A percentile compares a stretch with the other conserved stretches of the same genome.
phyloP scores from a whole-genome alignment of 1,140 invertebrate genomes.

The Aleiodes sp. region DNA sequence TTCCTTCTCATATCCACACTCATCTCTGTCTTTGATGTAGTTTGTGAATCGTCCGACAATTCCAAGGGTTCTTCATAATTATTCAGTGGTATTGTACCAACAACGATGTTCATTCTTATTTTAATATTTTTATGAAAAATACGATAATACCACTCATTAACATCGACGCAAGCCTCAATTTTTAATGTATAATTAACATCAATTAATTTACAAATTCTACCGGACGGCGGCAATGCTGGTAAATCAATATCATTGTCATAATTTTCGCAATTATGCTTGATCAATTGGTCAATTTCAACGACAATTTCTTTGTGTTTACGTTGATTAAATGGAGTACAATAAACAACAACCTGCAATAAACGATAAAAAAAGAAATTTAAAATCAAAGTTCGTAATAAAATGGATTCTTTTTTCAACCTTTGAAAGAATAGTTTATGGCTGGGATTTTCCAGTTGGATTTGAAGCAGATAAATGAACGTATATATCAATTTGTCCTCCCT shows the following conservation, averaged over 20 bases:
- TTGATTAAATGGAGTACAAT: slow-evolving; percentile 47
- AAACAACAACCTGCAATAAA: slow-evolving; percentile 46
- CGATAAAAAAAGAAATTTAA: neutral
- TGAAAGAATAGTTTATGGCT: too few relatives aligned
- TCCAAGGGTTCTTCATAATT: slow-evolving; percentile 49
- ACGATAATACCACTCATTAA: slow-evolving; percentile 55
- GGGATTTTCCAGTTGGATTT: neutral
- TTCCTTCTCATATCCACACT: neutral
- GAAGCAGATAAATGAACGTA: neutral
- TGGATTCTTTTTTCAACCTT: too few relatives aligned
- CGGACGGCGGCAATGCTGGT: slow-evolving; percentile 50
- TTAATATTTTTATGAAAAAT: slow-evolving; percentile 56
- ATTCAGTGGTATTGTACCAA: slow-evolving; percentile 49
- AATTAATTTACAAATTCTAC: slow-evolving; percentile 49
- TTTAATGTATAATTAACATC: slow-evolving; percentile 49
- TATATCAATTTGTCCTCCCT: neutral
- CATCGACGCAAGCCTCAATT: slow-evolving; percentile 50
- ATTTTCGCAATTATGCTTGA: slow-evolving; percentile 35
- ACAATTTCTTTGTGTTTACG: slow-evolving; percentile 55
- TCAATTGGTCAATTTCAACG: slow-evolving; percentile 49
- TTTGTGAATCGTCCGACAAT: slow-evolving; percentile 24
- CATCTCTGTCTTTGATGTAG: neutral
- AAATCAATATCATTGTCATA: slow-evolving; percentile 46
- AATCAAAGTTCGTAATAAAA: too few relatives aligned
- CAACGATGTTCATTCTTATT: slow-evolving; percentile 45